Conservation (phyloP, 2,888 invertebrate species). For the Agrochola lota region DNA sequence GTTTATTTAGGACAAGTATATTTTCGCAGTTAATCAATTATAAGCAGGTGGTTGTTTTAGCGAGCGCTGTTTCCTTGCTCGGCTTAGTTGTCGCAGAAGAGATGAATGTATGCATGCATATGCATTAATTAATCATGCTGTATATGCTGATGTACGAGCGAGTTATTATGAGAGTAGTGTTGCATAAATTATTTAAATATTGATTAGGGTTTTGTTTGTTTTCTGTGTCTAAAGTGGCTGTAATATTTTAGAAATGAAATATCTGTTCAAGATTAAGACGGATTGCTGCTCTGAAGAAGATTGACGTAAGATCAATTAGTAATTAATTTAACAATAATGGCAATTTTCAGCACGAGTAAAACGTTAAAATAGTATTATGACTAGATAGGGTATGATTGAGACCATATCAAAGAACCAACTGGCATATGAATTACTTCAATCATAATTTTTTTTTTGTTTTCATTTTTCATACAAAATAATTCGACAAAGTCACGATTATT, state of each 20-base stretch:
- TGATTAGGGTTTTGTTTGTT: slow-evolving; percentile 3
- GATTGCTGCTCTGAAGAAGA: neutral
- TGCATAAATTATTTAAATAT: slow-evolving; percentile 36
- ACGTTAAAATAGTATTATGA: neutral
- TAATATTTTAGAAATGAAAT: neutral
- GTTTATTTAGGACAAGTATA: slow-evolving; percentile 76
- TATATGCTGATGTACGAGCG: slow-evolving; percentile 20
- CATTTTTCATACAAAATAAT: too few relatives aligned
- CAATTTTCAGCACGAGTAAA: neutral
- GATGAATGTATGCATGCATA: slow-evolving; percentile 47
- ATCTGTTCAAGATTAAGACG: neutral
- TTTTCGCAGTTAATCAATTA: slow-evolving; percentile 66
- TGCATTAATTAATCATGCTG: slow-evolving; percentile 50
- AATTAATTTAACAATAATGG: neutral
- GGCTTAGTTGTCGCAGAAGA: slow-evolving; percentile 29
- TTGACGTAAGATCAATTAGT: neutral
- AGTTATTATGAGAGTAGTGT: slow-evolving; percentile 5
- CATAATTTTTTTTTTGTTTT: too few relatives aligned
- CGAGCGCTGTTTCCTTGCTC: slow-evolving; percentile 35
- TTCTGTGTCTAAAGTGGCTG: neutral
- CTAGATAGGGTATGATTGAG: too few relatives aligned
- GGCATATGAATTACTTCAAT: too few relatives aligned
- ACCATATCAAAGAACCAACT: too few relatives aligned
- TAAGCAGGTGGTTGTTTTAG: slow-evolving; percentile 55
- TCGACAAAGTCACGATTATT: too few relatives aligned